phyloP scores from a whole-genome alignment of 2,888 invertebrate genomes.

The Eupeodes luniger region DNA sequence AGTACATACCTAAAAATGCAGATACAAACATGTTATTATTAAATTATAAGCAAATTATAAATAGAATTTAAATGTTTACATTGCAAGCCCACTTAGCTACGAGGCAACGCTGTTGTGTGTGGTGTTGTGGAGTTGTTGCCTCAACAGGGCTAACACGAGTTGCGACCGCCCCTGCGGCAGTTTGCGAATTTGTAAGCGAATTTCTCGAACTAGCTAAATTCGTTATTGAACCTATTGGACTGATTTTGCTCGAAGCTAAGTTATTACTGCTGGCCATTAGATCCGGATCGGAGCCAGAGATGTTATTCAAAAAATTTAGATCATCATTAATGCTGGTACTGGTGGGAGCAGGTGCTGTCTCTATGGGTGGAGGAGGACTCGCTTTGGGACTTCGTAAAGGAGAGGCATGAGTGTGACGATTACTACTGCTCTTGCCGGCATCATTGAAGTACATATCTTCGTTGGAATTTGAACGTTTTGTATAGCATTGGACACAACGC shows the following conservation, averaged over 20 bases:
- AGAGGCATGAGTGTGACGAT: constrained; percentile 54
- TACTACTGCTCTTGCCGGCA: constrained; percentile 51
- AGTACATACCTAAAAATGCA: constrained; percentile 89
- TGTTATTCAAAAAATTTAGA: constrained; percentile 80
- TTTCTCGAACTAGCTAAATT: constrained; percentile 78
- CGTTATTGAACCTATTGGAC: constrained; percentile 78
- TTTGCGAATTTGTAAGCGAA: constrained; percentile 68
- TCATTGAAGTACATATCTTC: constrained; percentile 71
- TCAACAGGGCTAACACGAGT: constrained; percentile 82
- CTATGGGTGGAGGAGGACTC: constrained; percentile 63
- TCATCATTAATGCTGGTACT: constrained; percentile 78
- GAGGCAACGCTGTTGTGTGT: constrained; percentile 78
- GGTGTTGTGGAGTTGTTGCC: constrained; percentile 78
- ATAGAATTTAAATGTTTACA: constrained; percentile 82
- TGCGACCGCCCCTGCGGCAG: constrained; percentile 80
- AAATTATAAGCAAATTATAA: background rate
- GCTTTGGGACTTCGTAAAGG: constrained; percentile 70
- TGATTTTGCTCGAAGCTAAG: constrained; percentile 76
- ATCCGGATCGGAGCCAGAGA: constrained; percentile 82
- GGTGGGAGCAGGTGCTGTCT: constrained; percentile 56
- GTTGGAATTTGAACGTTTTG: constrained; percentile 79
- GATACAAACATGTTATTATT: background rate
- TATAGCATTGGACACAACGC: constrained; percentile 83
- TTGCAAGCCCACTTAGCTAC: constrained; percentile 86
- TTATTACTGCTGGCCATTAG: constrained; percentile 80